These are phyloP conservation scores for Scelioninae gen. 2 DNA, from an alignment of 2,888 invertebrate species.

Conservation along the genomic window DNA sequence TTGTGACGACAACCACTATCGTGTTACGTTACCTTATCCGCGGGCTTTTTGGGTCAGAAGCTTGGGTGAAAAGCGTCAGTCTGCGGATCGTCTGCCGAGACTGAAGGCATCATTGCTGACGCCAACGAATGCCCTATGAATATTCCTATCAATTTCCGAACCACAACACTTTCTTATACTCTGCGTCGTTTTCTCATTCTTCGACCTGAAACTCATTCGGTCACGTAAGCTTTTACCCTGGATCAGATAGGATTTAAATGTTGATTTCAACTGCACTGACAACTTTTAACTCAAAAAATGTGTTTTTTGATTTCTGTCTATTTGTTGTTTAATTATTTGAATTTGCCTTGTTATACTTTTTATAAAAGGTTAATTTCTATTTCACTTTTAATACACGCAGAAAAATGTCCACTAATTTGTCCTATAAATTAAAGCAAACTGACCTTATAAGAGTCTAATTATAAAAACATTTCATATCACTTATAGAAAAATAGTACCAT, in stretches of 20 bases:
- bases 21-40: slow-evolving; percentile 49
- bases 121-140: slow-evolving; percentile 57
- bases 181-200: slow-evolving; percentile 14
- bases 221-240: slow-evolving; percentile 43
- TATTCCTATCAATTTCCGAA: slow-evolving; percentile 55
- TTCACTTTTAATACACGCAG: no score
- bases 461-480: no score
- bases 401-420: no score
- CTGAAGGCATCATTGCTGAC: slow-evolving; percentile 38
- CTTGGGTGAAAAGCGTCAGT: slow-evolving; percentile 42
- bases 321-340: no score
- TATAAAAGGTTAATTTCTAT: no score
- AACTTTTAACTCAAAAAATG: no score
- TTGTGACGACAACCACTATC: slow-evolving; percentile 37
- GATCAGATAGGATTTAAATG: slow-evolving; percentile 31
- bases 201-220: slow-evolving; percentile 17
- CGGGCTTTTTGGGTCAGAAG: slow-evolving; percentile 56
- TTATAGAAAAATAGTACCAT: no score
- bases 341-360: no score
- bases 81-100: slow-evolving; percentile 46
- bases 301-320: no score
- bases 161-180: slow-evolving; percentile 36
- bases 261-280: slow-evolving; percentile 17
- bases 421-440: no score
- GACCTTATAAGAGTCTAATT: no score